Evolutionary conservation across 2,888 invertebrate genomes (phyloP), one percentile per base, ranked within the genome.

Genomic region (Tachina grossa): DNA sequence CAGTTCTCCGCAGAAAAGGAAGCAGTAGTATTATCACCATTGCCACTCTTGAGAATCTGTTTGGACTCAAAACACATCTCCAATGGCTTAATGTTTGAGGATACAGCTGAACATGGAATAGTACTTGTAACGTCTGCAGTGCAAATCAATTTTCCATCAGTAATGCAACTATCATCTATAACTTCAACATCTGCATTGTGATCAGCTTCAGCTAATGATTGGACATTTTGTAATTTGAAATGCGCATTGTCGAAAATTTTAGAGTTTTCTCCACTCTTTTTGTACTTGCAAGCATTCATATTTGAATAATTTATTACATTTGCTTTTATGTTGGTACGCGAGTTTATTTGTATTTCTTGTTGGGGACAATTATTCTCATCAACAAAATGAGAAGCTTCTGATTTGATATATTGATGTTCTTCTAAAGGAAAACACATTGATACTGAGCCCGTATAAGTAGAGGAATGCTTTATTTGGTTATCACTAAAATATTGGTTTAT

Each of bases 401-500:
- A 76, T 79, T 87, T 87, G 53, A 61, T 84, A 45, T 19, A 86
- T 13, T 68, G 49, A 31, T 79, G 69, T 19, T 84, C 72, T 31
- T 76, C 16, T 10, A 61, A 31, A 41, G 13, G 39, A 16, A 53
- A 10, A 16, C 41, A 16, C 5, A 14, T 13, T 45, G 43, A 19
- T 16, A 59, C 53, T 74, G 65, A 2, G 3, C n/a, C 45, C n/a
- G 16, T 51, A 43, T 68, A 53, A 39, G 31, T 57, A 16, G 22
- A 11, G 8, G 41, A 43, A 10, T 69, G 45, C 31, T 79, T 22
- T 1, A 74, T 59, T 55, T 55, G 59, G 66, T 51, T 49, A 11
- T 39, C 45, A n/a, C 19, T 45, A 16, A 45, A 45, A 41, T 72
- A 9, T 14, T 16, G 5, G 6, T 16, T 71, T 43, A 31, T 8